Evolutionary conservation across 2,113 vertebrate species (phyloP), one percentile per base, ranked within the genome.

Genomic region (Colinus virginianus): DNA sequence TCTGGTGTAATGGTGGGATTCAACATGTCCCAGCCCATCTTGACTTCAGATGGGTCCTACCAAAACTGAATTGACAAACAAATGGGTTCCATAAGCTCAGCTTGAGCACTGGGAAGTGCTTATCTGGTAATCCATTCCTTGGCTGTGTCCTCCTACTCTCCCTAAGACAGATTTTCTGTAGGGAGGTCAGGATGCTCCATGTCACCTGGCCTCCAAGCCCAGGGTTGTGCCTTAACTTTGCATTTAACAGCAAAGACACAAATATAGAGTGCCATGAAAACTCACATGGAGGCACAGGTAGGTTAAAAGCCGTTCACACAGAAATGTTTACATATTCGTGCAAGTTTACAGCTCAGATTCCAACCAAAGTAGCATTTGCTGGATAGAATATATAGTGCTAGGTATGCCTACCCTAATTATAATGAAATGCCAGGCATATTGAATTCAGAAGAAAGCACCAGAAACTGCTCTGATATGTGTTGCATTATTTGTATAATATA

Each of bases 271-370:
- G 48, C 42, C 13, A 13, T 32, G 28, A 82, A 75, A 76, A 43
- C 21, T 17, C 21, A 23, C 15, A 13, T 1, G 1, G 13, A 45
- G 23, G 8, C 11, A 36, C 34, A 30, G 5, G 3, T 2, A 2
- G 8, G 36, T 71, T 66, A 49, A 40, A 21, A 77, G 13, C 53
- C 78, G 16, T 25, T 56, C 26, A 56, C 43, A 74, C 58, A 53
- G 28, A 28, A 32, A 43, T 1, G 4, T 17, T 51, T 2, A 75
- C 51, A 90, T 64, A 89, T 7, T 8, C 34, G 8, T 62, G 13
- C 48, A 71, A 61, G 9, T 38, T 94, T 71, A 43, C 48, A 63
- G 58, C 40, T 94, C 81, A 59, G 36, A 81, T 46, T 76, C 26
- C 36, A 72, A 15, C 7, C 3, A 3, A 79, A 87, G 25, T 28